These are phyloP conservation scores for Anolis apletophallus DNA, from an alignment of 2,797 vertebrate species.

Conservation along the genomic window DNA sequence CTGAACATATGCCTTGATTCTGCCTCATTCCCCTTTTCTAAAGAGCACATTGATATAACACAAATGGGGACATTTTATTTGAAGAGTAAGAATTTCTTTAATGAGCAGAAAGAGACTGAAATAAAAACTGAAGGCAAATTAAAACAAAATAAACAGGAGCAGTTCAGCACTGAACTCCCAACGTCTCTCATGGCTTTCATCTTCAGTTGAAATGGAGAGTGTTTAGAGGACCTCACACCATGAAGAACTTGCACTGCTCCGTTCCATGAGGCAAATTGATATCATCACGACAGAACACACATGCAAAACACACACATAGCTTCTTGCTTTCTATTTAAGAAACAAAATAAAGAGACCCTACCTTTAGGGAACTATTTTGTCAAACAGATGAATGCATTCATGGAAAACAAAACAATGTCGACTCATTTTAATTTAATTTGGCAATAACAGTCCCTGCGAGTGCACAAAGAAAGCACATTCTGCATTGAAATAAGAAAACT, in stretches of 20 bases:
- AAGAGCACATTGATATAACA: neutral
- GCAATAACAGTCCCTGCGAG: rapidly evolving
- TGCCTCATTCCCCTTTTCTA: neutral
- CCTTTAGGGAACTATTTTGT: constrained; percentile 30
- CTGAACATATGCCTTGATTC: neutral
- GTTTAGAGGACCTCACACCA: constrained; percentile 23
- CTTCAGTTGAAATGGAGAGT: constrained; percentile 1
- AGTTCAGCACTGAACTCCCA: constrained; percentile 10
- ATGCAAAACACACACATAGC: neutral
- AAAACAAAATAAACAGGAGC: neutral
- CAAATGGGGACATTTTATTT: neutral
- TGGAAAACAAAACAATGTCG: neutral
- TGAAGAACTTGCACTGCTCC: neutral
- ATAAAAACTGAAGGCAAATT: constrained; percentile 27
- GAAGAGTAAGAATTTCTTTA: constrained; percentile 16
- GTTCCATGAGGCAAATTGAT: neutral
- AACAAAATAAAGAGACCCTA: neutral
- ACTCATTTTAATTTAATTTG: constrained; percentile 38
- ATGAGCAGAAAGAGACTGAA: neutral
- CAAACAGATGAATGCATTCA: constrained; percentile 21
- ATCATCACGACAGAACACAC: constrained; percentile 13
- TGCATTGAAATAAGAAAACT: neutral
- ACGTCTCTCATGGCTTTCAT: neutral
- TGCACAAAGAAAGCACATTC: neutral
- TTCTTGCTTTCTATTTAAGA: constrained; percentile 30